A percentile compares a stretch with the other conserved stretches of the same genome.
Evolutionary conservation across 2,888 invertebrate species (phyloP).

Genomic region (Acanthoscelides obtectus): DNA sequence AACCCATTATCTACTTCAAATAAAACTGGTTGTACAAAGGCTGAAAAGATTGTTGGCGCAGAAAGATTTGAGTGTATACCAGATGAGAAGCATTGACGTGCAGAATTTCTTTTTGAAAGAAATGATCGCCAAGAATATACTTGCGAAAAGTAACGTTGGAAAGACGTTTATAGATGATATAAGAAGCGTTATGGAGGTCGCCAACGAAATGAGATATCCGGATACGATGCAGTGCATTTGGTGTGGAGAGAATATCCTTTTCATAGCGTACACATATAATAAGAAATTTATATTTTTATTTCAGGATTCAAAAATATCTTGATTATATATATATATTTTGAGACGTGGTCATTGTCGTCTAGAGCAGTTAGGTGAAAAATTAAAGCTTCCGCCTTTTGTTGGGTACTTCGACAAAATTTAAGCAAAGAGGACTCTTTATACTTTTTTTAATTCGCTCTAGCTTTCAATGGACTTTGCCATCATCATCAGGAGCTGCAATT

Average conservation of each 20-base stretch:
- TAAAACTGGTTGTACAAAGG: slow-evolving; percentile 34
- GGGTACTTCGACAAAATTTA: too few species aligned
- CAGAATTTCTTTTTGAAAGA: slow-evolving; percentile 40
- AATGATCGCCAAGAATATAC: slow-evolving; percentile 33
- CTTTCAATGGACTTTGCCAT: too few species aligned
- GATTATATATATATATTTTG: too few species aligned
- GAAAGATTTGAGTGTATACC: slow-evolving; percentile 30
- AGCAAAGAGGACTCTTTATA: too few species aligned
- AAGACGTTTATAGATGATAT: slow-evolving; percentile 35
- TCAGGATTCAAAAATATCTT: too few species aligned
- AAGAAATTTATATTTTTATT: too few species aligned
- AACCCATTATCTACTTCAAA: slow-evolving; percentile 36
- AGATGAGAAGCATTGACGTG: slow-evolving; percentile 37
- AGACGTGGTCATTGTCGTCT: too few species aligned
- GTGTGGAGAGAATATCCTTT: slow-evolving; percentile 44
- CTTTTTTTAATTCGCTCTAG: too few species aligned
- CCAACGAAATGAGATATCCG: slow-evolving; percentile 37
- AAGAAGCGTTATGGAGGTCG: slow-evolving; percentile 30
- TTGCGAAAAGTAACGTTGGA: slow-evolving; percentile 37
- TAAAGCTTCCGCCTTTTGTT: too few species aligned
- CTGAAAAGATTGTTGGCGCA: slow-evolving; percentile 32
- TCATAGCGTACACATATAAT: too few species aligned
- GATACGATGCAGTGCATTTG: slow-evolving; percentile 34
- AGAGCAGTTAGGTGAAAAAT: too few species aligned
- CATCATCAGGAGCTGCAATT: too few species aligned